Base-by-base conservation (phyloP, 2,113 vertebrate species). In the Aldabrachelys gigantea region DNA sequence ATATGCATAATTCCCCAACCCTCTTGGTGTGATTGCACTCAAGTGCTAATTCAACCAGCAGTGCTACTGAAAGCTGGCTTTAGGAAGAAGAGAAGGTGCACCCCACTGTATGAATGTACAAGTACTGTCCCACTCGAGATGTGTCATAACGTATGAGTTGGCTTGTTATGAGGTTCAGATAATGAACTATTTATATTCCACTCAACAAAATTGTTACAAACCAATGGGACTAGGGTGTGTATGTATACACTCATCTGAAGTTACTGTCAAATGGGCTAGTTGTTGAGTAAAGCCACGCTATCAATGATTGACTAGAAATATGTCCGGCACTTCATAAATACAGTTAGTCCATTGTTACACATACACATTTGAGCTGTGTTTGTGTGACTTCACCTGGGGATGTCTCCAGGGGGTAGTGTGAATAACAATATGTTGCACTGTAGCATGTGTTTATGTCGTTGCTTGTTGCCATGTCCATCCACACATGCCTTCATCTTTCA, bases 111-210 rank as follows among this genome's bases (percentile, higher is more conserved):
- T 62, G 44, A 91, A 69, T 83, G 13, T 79, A 65, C 1, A 27
- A 0, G 0, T 84, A 24, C 7, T 69, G 56, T 52, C 16, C 52
- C 52, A 52, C 5, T 52, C 52, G n/a, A 52, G 2, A 19, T 89
- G 6, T 54, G 88, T 92, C 0, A 0, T 89, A 87, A 80, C 8
- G 53, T 79, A 0, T 16, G 59, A 78, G 1, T 11, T 93, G 27
- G 84, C 54, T 76, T 89, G 47, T 69, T 50, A n/a, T 24, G 31
- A 29, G 87, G 41, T 79, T 44, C 84, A 52, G 86, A 38, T 93
- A 0, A 0, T 47, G 69, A 41, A 79, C 62, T 89, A 44, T 3
- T 4, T 47, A 1, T 65, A 2, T 65, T 69, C 89, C 83, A 80
- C 52, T 56, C 85, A 9, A 62, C 82, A 89, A 47, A 93, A 91